These are phyloP conservation scores for Centropyge bicolor DNA, from an alignment of 2,797 vertebrate genomes.

Conservation along the genomic window DNA sequence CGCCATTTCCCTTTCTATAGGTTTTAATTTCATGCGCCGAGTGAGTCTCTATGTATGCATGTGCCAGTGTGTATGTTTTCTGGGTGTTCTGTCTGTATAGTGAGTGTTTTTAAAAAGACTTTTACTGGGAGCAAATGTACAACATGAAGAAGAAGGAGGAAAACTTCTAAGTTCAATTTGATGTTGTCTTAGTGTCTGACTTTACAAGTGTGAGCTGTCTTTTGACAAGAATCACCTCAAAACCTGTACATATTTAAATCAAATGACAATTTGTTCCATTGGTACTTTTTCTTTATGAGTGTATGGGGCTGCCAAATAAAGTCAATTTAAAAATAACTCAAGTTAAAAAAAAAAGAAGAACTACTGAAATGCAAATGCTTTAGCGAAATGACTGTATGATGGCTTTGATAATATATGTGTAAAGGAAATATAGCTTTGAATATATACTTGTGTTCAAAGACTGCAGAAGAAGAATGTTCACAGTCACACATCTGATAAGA, in stretches of 20 bases:
- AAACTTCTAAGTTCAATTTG: constrained; percentile 40
- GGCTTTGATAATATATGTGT: constrained; percentile 74
- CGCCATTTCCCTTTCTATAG: constrained; percentile 41
- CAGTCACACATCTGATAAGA: constrained; percentile 57
- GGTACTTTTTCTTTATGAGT: constrained; percentile 59
- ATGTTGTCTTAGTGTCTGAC: constrained; percentile 17
- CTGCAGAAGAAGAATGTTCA: constrained; percentile 66
- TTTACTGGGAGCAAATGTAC: constrained; percentile 60
- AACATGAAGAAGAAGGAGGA: constrained; percentile 52
- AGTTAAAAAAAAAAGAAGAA: constrained; percentile 38
- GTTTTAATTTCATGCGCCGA: constrained; percentile 57
- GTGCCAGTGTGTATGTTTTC: constrained; percentile 72
- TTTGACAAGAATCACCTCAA: constrained; percentile 34
- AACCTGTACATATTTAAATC: constrained; percentile 46
- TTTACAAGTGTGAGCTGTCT: constrained; percentile 17
- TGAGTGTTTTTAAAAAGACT: constrained; percentile 69
- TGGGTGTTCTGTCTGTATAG: constrained; percentile 52
- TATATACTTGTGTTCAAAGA: constrained; percentile 67
- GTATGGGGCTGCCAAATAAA: constrained; percentile 70
- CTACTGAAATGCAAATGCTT: constrained; percentile 73
- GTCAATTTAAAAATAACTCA: constrained; percentile 77
- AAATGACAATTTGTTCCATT: constrained; percentile 41
- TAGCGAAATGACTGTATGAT: constrained; percentile 72
- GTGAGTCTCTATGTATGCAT: constrained; percentile 77
- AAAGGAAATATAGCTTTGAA: constrained; percentile 71